These are phyloP conservation scores for Dromius quadrimaculatus DNA, from an alignment of 2,888 invertebrate species.

Conservation along the genomic window DNA sequence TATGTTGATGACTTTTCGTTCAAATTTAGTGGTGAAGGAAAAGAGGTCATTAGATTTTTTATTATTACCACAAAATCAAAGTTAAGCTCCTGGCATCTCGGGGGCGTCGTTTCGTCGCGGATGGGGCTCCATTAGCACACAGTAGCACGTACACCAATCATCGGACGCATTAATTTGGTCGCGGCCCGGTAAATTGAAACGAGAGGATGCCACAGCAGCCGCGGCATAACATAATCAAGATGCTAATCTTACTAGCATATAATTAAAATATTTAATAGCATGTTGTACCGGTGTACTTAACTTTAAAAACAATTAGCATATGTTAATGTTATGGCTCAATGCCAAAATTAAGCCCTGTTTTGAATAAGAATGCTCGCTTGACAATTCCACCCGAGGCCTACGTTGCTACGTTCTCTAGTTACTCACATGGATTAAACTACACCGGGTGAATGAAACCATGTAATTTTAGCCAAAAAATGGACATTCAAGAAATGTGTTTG, in stretches of 20 bases:
- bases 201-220: slow-evolving; percentile 20
- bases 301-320: slow-evolving; percentile 60
- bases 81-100: too few relatives aligned
- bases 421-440: too few relatives aligned
- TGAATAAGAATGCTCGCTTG: slow-evolving; percentile 45
- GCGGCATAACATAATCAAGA: slow-evolving; percentile 59
- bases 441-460: too few relatives aligned
- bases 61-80: too few relatives aligned
- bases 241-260: slow-evolving; percentile 60
- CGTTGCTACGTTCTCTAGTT: too few relatives aligned
- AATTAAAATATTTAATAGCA: slow-evolving; percentile 61
- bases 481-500: too few relatives aligned
- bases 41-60: too few relatives aligned
- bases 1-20: too few relatives aligned
- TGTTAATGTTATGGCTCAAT: slow-evolving; percentile 58
- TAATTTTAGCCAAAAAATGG: too few relatives aligned
- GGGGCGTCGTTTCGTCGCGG: background rate
- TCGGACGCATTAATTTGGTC: slow-evolving; percentile 58
- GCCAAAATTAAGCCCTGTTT: slow-evolving; percentile 55
- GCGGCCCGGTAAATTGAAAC: slow-evolving; percentile 58
- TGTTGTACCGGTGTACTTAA: slow-evolving; percentile 59
- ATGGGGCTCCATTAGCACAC: slow-evolving; percentile 45
- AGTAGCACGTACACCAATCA: slow-evolving; percentile 58
- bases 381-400: slow-evolving; percentile 6
- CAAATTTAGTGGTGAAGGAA: too few relatives aligned